phyloP scores from a whole-genome alignment of 2,888 invertebrate species.

The Tortricodes alternella region DNA sequence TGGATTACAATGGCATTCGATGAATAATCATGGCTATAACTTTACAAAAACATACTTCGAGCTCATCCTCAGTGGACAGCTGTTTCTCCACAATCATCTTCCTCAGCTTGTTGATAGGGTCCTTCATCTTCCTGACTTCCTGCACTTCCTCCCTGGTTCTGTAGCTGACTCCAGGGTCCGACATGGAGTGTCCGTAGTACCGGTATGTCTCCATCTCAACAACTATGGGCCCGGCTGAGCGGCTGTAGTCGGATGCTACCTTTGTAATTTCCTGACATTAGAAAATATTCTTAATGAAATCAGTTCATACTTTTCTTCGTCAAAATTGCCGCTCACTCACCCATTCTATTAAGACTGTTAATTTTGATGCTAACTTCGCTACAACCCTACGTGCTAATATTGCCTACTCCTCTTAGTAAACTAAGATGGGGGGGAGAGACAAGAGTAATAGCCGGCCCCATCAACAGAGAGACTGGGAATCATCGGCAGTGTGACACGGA shows the following conservation, averaged over 20 bases:
- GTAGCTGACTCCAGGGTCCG: slow-evolving; percentile 86
- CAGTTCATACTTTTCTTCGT: neutral
- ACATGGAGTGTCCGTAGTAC: slow-evolving; percentile 87
- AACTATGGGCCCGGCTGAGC: slow-evolving; percentile 81
- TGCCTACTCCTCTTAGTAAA: no score
- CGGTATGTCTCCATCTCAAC: slow-evolving; percentile 83
- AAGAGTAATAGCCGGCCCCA: no score
- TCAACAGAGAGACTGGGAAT: no score
- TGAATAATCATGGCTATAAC: no score
- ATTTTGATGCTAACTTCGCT: no score
- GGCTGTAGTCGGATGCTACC: slow-evolving; percentile 77
- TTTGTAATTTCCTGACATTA: slow-evolving; percentile 60
- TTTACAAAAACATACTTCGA: slow-evolving; percentile 46
- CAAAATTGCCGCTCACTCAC: no score
- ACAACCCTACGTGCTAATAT: no score
- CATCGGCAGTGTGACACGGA: no score
- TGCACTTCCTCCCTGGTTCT: slow-evolving; percentile 85
- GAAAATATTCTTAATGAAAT: neutral
- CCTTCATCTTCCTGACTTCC: slow-evolving; percentile 82
- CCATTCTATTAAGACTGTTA: no score
- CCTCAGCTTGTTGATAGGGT: slow-evolving; percentile 75
- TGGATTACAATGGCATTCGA: no score
- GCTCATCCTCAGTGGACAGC: slow-evolving; percentile 70
- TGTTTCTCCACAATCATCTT: slow-evolving; percentile 75
- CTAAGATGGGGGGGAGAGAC: no score